Conservation (phyloP, 2,113 vertebrate species). For the Shinisaurus crocodilurus region DNA sequence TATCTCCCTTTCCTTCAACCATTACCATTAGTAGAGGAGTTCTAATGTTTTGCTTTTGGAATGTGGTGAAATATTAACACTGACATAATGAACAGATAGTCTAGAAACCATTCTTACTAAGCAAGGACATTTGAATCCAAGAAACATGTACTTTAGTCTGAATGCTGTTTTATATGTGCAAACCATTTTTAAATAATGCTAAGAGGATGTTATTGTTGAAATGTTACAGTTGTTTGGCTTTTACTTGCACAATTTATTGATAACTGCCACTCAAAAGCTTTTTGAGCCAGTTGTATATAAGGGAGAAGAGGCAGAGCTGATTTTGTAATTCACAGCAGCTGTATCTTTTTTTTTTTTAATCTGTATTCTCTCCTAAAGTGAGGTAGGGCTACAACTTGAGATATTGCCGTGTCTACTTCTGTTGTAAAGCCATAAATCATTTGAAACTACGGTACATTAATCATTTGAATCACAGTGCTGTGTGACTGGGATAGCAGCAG, state of each 20-base stretch:
- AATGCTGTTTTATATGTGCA: not conserved
- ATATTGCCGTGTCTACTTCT: not conserved
- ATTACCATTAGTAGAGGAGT: slow-evolving; percentile 7
- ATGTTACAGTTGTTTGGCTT: not conserved
- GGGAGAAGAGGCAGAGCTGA: not conserved
- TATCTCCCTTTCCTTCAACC: not conserved
- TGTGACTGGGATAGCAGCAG: not conserved
- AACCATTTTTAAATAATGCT: not conserved
- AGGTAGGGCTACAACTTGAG: not conserved
- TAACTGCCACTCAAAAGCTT: not conserved
- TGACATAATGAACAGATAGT: slow-evolving; percentile 6
- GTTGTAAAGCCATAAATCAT: not conserved
- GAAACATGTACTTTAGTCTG: not conserved
- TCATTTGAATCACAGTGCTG: too few relatives aligned
- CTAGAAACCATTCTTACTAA: slow-evolving; percentile 1
- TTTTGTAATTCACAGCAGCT: slow-evolving; percentile 5
- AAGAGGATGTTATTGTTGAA: not conserved
- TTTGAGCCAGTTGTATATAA: not conserved
- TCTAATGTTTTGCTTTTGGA: slow-evolving; percentile 13
- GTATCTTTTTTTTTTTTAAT: not conserved
- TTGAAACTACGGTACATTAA: not conserved
- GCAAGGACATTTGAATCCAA: not conserved
- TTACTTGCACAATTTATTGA: slow-evolving; percentile 16
- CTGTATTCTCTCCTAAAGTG: not conserved
- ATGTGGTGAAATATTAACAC: not conserved